A percentile compares a stretch with the other conserved stretches of the same genome.
phyloP scores from a whole-genome alignment of 2,888 invertebrate species.

The Brachynemurus nebulosus region DNA sequence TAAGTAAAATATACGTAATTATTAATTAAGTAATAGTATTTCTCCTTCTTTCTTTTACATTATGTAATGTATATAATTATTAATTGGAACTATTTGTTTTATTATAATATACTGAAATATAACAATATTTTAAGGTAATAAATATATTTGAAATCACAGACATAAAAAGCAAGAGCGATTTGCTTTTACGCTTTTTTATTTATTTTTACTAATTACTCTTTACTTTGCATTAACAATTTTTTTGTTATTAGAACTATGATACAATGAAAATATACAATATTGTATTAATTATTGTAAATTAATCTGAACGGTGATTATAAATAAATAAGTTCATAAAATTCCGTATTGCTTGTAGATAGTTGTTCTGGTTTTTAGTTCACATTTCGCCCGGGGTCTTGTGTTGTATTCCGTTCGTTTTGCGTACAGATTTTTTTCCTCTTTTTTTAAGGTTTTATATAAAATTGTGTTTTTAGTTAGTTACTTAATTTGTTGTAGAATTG shows the following conservation, averaged over 20 bases:
- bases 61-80: neutral
- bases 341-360: neutral
- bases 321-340: no score
- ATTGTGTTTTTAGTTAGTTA: no score
- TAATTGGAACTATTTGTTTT: neutral
- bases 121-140: no score
- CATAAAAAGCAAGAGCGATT: constrained; percentile 7
- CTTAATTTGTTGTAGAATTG: no score
- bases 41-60: neutral
- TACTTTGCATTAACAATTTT: constrained; percentile 2
- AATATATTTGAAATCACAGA: constrained; percentile 5
- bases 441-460: no score
- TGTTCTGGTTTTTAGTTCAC: no score
- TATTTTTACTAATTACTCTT: constrained; percentile 1
- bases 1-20: no score
- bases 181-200: constrained; percentile 1
- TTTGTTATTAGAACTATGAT: neutral
- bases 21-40: no score
- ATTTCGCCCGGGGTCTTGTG: no score
- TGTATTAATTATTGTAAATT: neutral
- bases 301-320: no score
- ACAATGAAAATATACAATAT: constrained; percentile 1
- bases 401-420: no score
- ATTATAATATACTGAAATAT: neutral
- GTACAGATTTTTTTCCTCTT: no score